Evolutionary conservation across 2,888 invertebrate species (phyloP), one percentile per base, ranked within the genome.

Genomic region (Drosophila buzzatii): DNA sequence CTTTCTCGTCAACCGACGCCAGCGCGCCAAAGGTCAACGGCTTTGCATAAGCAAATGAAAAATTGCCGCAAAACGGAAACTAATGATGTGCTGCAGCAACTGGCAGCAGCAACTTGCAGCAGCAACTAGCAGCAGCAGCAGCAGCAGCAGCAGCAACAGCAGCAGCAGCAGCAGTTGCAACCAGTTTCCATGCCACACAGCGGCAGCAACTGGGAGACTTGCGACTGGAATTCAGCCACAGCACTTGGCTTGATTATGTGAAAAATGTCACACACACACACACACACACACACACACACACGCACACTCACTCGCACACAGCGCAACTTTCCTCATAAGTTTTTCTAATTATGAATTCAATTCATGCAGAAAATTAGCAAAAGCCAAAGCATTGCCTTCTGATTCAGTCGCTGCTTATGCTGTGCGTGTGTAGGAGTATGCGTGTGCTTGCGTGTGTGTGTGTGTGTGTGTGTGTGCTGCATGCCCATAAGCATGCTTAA

Each of bases 41-140:
- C 85, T 77, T 80, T 76, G 85, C 85, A 82, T 88, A 85, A 71
- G 87, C 86, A 89, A 85, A 84, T 90, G 91, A 90, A 91, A 89
- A 90, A 90, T 91, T 90, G 90, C 91, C 87, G 70, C 91, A 91
- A 90, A 90, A 89, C 87, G 89, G 90, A 89, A 88, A 91, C 90
- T 90, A 91, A 90, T 90, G 90, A 90, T 90, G 91, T 91, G 91
- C 79, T 88, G 89, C 84, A 60, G 62, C 72, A 61, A 66, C 65
- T 66, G 67, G 74, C 78, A 74, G 74, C 57, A 53, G 74, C 57
- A 53, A 53, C 37, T 37, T 53, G 52, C 52, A 3, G 72, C 78
- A 73, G 74, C 35, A 20, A 18, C 63, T n/a, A 41, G 16, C 47
- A 14, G 47, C 51, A 33, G 4, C 35, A 37, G 4, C 33, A 23